Conservation (phyloP, 2,797 vertebrate species). For the Halcyon badia region DNA sequence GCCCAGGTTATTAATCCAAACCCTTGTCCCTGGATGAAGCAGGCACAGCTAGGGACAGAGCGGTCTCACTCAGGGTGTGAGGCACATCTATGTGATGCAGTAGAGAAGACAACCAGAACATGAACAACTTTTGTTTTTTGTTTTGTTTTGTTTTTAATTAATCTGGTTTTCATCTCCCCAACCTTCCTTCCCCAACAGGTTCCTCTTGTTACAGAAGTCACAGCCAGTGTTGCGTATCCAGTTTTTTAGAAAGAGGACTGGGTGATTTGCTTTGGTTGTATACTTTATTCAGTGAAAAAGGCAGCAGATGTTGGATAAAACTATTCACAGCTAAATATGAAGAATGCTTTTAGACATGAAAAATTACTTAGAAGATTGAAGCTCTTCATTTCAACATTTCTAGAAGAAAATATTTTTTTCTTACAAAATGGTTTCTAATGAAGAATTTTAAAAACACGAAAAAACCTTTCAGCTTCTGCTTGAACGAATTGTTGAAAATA, state of each 20-base stretch:
- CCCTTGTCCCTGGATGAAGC: not conserved
- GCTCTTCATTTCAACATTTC: not conserved
- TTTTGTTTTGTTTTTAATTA: not conserved
- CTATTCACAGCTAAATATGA: not conserved
- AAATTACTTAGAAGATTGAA: not conserved
- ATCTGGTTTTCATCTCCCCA: not conserved
- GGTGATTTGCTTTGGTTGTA: not conserved
- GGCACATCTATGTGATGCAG: fast-evolving
- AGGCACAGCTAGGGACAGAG: not conserved
- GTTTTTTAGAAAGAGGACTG: not conserved
- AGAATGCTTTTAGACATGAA: not conserved
- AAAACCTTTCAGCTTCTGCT: not conserved
- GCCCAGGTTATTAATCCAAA: not conserved
- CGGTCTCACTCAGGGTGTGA: not conserved
- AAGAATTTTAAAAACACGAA: not conserved
- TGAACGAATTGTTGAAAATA: not conserved
- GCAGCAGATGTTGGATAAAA: not conserved
- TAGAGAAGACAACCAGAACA: not conserved
- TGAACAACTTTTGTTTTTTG: fast-evolving
- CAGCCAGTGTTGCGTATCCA: not conserved
- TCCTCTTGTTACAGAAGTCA: not conserved
- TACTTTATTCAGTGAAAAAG: not conserved
- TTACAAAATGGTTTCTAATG: not conserved
- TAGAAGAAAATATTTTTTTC: not conserved
- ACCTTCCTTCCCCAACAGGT: not conserved